Evolutionary conservation across 2,888 invertebrate species (phyloP).

Genomic region (Peribatodes rhomboidaria): DNA sequence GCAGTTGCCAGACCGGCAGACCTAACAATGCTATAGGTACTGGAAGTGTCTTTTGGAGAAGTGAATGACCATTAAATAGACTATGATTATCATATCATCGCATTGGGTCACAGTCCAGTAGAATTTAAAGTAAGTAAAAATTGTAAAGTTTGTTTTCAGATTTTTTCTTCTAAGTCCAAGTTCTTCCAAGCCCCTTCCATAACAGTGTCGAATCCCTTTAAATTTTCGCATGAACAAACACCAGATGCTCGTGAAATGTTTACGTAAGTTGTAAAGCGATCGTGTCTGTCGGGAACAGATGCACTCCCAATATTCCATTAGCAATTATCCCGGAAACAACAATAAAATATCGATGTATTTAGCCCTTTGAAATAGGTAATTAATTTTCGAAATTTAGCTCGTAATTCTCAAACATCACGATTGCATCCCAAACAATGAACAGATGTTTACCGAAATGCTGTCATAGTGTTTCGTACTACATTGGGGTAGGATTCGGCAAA

Average conservation of each 20-base stretch:
- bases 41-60: too few relatives aligned
- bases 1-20: too few relatives aligned
- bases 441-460: constrained; percentile 47
- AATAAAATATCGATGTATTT: not conserved
- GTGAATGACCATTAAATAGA: too few relatives aligned
- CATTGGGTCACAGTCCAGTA: too few relatives aligned
- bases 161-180: too few relatives aligned
- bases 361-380: constrained; percentile 3
- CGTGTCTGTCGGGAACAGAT: constrained; percentile 8
- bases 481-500: constrained; percentile 37
- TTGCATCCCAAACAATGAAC: constrained; percentile 38
- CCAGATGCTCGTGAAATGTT: constrained; percentile 6
- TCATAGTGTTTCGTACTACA: constrained; percentile 42
- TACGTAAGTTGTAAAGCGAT: constrained; percentile 2
- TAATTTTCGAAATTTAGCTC: too few relatives aligned
- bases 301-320: not conserved
- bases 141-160: not conserved
- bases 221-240: constrained; percentile 1
- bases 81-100: not conserved
- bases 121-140: too few relatives aligned
- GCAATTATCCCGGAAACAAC: not conserved
- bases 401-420: constrained; percentile 4
- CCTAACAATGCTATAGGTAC: too few relatives aligned
- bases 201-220: constrained; percentile 11
- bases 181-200: not conserved